A percentile compares a stretch with the other conserved stretches of the same genome.
phyloP scores from a whole-genome alignment of 1,140 invertebrate genomes.

The Heliothis virescens region DNA sequence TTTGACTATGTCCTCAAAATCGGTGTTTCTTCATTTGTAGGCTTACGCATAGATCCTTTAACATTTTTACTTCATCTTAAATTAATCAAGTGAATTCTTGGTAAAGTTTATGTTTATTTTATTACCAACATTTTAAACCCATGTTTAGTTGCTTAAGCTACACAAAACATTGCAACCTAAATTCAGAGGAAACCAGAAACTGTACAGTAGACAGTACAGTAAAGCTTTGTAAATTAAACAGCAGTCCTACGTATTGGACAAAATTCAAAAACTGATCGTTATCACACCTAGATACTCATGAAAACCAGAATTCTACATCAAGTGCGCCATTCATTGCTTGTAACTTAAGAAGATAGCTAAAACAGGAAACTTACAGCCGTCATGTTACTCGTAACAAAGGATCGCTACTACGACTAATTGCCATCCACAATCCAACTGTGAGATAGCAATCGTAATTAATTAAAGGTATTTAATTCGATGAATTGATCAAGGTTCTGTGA shows the following conservation, averaged over 20 bases:
- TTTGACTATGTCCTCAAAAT: too few species aligned
- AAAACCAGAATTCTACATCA: slow-evolving; percentile 28
- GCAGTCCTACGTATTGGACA: background rate
- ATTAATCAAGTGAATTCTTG: too few species aligned
- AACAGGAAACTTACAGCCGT: slow-evolving; percentile 51
- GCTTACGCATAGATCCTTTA: too few species aligned
- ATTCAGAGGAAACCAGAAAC: background rate
- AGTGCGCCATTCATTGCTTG: slow-evolving; percentile 31
- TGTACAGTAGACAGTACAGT: background rate
- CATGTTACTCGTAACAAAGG: slow-evolving; percentile 55
- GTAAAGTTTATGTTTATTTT: too few species aligned
- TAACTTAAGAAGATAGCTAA: slow-evolving; percentile 40
- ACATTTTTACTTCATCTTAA: too few species aligned
- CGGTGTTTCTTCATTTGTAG: too few species aligned
- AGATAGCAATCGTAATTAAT: slow-evolving; percentile 79
- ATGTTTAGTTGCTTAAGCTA: too few species aligned
- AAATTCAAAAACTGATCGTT: slow-evolving; percentile 4
- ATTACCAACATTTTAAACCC: too few species aligned
- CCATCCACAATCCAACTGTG: slow-evolving; percentile 50
- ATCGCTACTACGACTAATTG: slow-evolving; percentile 62
- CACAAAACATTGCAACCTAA: too few species aligned
- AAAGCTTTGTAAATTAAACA: background rate
- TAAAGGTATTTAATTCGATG: slow-evolving; percentile 73
- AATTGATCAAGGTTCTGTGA: slow-evolving; percentile 70
- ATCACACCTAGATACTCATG: slow-evolving; percentile 3